Evolutionary conservation across 1,140 invertebrate species (phyloP).

Genomic region (Aphidius gifuensis): DNA sequence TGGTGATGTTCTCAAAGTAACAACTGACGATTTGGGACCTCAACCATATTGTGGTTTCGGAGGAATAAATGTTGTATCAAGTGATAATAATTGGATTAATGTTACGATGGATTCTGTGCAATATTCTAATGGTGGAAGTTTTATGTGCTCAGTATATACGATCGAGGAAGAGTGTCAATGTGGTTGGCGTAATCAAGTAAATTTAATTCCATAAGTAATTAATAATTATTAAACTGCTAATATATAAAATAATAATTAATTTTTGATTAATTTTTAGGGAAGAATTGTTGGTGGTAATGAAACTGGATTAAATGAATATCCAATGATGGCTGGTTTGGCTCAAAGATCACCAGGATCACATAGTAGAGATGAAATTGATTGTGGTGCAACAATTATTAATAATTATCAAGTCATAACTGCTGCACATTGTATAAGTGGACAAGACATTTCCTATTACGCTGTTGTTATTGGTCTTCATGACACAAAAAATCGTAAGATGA

Average conservation of each 20-base stretch:
- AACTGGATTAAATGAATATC: slow-evolving; percentile 63
- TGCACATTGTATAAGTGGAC: slow-evolving; percentile 61
- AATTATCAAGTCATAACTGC: slow-evolving; percentile 64
- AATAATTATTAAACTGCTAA: background rate
- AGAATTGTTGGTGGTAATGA: slow-evolving; percentile 63
- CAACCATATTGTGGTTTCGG: slow-evolving; percentile 58
- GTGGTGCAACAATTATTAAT: slow-evolving; percentile 67
- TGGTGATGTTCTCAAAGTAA: slow-evolving; percentile 24
- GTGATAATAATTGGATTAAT: slow-evolving; percentile 42
- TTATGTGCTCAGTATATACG: slow-evolving; percentile 48
- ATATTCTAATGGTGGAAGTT: slow-evolving; percentile 51
- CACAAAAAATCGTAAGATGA: slow-evolving; percentile 33
- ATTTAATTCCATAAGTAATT: slow-evolving; percentile 21
- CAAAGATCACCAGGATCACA: slow-evolving; percentile 32
- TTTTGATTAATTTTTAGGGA: slow-evolving; percentile 42
- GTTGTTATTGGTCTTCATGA: slow-evolving; percentile 61
- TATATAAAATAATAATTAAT: background rate
- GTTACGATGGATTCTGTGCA: slow-evolving; percentile 44
- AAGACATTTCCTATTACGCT: slow-evolving; percentile 25
- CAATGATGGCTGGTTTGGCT: slow-evolving; percentile 62
- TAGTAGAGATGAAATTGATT: slow-evolving; percentile 49
- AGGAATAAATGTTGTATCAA: slow-evolving; percentile 47
- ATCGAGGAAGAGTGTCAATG: slow-evolving; percentile 52
- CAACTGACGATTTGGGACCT: slow-evolving; percentile 6
- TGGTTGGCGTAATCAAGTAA: slow-evolving; percentile 59